Evolutionary conservation across 1,140 invertebrate species (phyloP).

Genomic region (Drosophila pandora): DNA sequence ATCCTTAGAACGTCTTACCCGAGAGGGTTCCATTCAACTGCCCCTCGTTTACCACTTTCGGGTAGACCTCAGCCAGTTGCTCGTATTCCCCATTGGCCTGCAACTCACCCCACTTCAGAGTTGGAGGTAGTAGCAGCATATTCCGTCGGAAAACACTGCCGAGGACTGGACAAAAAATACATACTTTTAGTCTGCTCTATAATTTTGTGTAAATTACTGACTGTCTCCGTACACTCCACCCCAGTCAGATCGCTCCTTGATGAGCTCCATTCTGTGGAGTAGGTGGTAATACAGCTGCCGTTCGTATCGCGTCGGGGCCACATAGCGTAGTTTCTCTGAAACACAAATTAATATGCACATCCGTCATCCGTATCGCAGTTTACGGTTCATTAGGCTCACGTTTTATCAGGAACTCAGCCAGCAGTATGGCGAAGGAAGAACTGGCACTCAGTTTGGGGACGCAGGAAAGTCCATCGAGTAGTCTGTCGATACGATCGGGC

Average conservation of each 20-base stretch:
- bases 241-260: constrained; percentile 19
- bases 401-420: constrained; percentile 74
- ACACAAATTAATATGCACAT: constrained; percentile 45
- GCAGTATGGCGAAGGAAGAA: constrained; percentile 60
- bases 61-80: constrained; percentile 53
- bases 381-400: constrained; percentile 66
- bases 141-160: constrained; percentile 60
- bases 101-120: constrained; percentile 45
- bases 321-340: constrained; percentile 71
- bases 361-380: constrained; percentile 47
- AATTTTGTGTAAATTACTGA: background rate
- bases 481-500: constrained; percentile 50
- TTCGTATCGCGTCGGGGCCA: constrained; percentile 64
- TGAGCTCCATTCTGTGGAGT: constrained; percentile 56
- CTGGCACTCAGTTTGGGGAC: constrained; percentile 48
- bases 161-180: constrained; percentile 39
- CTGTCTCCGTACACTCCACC: constrained; percentile 2
- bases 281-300: constrained; percentile 68
- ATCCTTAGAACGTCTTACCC: constrained; percentile 20
- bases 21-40: constrained; percentile 60
- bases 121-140: constrained; percentile 51
- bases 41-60: constrained; percentile 45
- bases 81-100: constrained; percentile 71
- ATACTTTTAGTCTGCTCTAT: background rate
- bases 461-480: constrained; percentile 54